phyloP scores from a whole-genome alignment of 2,797 vertebrate genomes.

The Petrocephalus schoutedeni region DNA sequence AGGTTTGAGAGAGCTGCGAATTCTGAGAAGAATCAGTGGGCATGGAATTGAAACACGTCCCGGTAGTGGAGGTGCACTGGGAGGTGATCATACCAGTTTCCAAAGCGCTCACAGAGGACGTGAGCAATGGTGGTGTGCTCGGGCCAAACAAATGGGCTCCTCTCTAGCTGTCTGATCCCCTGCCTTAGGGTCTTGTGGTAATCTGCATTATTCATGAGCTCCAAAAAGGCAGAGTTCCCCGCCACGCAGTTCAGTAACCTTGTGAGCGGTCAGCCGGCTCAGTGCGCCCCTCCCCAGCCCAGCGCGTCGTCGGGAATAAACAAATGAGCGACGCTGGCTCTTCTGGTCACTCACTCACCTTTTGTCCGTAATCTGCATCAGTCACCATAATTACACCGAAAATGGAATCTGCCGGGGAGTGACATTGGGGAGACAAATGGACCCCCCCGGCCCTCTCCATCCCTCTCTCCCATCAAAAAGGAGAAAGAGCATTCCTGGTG shows the following conservation, averaged over 20 bases:
- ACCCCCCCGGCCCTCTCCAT: slow-evolving; percentile 48
- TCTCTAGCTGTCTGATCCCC: not conserved
- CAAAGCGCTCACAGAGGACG: not conserved
- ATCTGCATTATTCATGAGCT: not conserved
- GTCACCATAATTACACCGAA: slow-evolving; percentile 75
- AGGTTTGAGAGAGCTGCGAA: not conserved
- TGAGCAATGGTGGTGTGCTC: not conserved
- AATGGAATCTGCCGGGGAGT: slow-evolving; percentile 68
- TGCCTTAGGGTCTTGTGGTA: too few species aligned
- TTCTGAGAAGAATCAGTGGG: not conserved
- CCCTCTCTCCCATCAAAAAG: slow-evolving; percentile 46
- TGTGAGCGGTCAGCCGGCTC: slow-evolving; percentile 1
- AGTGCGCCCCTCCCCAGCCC: not conserved
- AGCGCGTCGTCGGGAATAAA: slow-evolving; percentile 39
- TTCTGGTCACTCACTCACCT: slow-evolving; percentile 71
- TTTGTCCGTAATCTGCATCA: slow-evolving; percentile 66
- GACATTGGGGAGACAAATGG: slow-evolving; percentile 71
- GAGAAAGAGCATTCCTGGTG: slow-evolving; percentile 81
- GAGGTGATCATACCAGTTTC: not conserved
- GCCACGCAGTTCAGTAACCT: slow-evolving; percentile 12
- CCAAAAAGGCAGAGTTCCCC: not conserved
- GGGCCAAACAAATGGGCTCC: not conserved
- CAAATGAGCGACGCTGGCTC: slow-evolving; percentile 60
- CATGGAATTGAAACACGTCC: not conserved
- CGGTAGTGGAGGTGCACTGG: not conserved